These are phyloP conservation scores for Geococcyx californianus DNA, from an alignment of 2,113 vertebrate genomes.

Conservation along the genomic window DNA sequence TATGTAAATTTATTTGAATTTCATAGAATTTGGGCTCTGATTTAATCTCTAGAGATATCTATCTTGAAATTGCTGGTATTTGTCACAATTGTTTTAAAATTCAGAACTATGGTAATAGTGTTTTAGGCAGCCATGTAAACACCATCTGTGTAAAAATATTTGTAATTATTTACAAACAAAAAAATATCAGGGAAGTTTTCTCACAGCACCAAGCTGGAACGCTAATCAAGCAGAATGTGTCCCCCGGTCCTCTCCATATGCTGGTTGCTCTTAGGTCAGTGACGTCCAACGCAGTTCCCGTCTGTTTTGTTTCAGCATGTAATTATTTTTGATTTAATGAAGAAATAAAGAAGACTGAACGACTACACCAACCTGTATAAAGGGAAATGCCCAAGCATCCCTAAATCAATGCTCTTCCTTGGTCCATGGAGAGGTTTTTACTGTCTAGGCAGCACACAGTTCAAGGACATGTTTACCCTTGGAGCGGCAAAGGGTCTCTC, in stretches of 20 bases:
- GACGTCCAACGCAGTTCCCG: not conserved
- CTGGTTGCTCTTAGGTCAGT: not conserved
- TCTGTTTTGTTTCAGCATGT: accelerated
- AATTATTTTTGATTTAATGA: not conserved
- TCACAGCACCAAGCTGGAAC: not conserved
- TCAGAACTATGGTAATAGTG: constrained; percentile 29
- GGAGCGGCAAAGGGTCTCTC: not conserved
- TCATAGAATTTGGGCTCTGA: not conserved
- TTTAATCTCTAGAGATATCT: not conserved
- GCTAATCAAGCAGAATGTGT: not conserved
- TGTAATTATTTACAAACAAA: constrained; percentile 47
- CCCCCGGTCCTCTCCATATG: not conserved
- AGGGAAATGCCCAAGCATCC: not conserved
- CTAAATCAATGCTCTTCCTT: not conserved
- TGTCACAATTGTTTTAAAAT: constrained; percentile 30
- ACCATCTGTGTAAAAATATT: constrained; percentile 58
- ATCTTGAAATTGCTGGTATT: constrained; percentile 23
- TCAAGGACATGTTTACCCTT: not conserved
- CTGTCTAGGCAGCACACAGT: not conserved
- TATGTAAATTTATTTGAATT: not conserved
- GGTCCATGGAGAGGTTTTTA: not conserved
- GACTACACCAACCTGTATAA: not conserved
- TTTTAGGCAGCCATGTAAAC: constrained; percentile 54
- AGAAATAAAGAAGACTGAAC: not conserved
- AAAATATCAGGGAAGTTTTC: not conserved